These are phyloP conservation scores for Lethenteron reissneri DNA, from an alignment of 2,113 vertebrate genomes.

Conservation along the genomic window DNA sequence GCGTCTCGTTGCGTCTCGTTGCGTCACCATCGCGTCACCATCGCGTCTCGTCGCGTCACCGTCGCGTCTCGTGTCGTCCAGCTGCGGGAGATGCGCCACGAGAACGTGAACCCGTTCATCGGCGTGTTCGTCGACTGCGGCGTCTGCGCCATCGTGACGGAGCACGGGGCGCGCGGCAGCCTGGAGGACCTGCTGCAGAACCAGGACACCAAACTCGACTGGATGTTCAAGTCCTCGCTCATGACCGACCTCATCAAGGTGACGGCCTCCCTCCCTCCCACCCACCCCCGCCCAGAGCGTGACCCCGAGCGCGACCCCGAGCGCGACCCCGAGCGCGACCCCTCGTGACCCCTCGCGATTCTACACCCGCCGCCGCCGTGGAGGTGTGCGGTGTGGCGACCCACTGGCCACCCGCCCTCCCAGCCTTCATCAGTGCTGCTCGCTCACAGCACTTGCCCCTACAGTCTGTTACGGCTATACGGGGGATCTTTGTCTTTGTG, in stretches of 20 bases:
- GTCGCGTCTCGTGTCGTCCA: constrained; percentile 14
- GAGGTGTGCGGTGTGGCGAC: no score
- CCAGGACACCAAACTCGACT: constrained; percentile 59
- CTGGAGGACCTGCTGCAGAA: constrained; percentile 63
- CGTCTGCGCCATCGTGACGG: constrained; percentile 51
- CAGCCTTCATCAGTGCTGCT: no score
- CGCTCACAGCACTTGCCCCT: no score
- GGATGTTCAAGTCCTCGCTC: constrained; percentile 86
- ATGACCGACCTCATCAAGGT: constrained; percentile 75
- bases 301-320: no score
- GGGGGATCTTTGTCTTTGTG: no score
- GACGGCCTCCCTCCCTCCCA: constrained; percentile 9
- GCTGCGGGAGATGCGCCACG: constrained; percentile 66
- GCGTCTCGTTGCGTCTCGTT: neutral
- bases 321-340: no score
- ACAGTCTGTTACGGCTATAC: no score
- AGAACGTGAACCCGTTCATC: constrained; percentile 62
- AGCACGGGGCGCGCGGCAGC: constrained; percentile 64
- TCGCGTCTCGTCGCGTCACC: neutral
- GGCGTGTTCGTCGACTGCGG: constrained; percentile 52
- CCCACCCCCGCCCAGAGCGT: no score
- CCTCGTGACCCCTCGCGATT: no score
- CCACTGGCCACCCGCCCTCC: no score
- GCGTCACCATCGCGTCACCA: neutral
- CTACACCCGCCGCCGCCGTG: no score